Base-by-base conservation (phyloP, 2,888 invertebrate genomes). In the Adela reaumurella region DNA sequence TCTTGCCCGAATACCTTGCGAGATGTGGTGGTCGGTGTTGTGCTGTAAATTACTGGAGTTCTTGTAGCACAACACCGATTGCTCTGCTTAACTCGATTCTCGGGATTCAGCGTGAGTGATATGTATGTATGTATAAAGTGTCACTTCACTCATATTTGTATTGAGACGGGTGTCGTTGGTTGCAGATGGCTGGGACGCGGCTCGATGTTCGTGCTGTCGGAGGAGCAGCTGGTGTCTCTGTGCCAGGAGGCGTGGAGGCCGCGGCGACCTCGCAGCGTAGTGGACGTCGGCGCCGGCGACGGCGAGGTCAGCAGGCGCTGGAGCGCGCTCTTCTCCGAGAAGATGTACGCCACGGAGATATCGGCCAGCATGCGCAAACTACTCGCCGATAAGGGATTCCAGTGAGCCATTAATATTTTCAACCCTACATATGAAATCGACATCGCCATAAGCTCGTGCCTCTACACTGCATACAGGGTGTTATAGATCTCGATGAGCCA, bases 201-300 rank as follows among this genome's bases (percentile, higher is more conserved):
- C 8, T 95, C 95, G 1, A 98, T 98, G 98, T 97, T 96, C 73
- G 94, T 98, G 46, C 83, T 96, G 58, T 97, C 97, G 0, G 82
- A 85, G 52, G 76, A 83, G 8, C 97, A 97, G 63, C 89, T 96
- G 57, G 78, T 83, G 51, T 69, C 76, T 50, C 73, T 95, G 56
- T 71, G 90, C 55, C 67, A 68, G 46, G 63, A 62, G 3, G 65
- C 68, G 44, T 57, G 53, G 42, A n/a, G 57, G 56, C 28, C 16
- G 43, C 55, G 41, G 42, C 50, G 49, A 16, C 50, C 57, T 20
- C 66, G 64, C 44, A 72, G 84, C 8, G 63, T 89, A 43, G 79
- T 97, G 46, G 97, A 97, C 76, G 82, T 97, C 48, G 97, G 97
- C 46, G 97, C 97, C 2, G 97, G 97, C 1, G 97, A 98, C 74